Conservation (phyloP, 2,888 invertebrate genomes). For the Synanthedon myopaeformis region DNA sequence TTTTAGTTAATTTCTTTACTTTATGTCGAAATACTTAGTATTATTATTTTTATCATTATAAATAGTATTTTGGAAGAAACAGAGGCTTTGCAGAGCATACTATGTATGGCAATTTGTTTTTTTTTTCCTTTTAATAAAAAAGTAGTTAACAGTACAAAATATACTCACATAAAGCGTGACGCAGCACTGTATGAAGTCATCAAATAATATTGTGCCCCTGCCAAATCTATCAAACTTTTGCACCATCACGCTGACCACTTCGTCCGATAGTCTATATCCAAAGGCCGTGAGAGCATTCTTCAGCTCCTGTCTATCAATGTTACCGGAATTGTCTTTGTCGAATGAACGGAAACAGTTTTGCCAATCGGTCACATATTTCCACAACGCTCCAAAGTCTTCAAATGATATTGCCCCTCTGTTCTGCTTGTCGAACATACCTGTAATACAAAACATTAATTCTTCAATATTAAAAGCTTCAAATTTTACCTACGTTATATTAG, state of each 20-base stretch:
- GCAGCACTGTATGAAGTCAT: conserved; percentile 98
- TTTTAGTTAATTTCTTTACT: too few relatives aligned
- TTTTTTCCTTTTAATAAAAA: background rate
- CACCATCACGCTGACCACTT: conserved; percentile 82
- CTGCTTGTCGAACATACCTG: conserved; percentile 94
- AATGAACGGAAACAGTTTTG: conserved; percentile 95
- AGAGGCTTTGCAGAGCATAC: background rate
- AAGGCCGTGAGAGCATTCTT: conserved; percentile 90
- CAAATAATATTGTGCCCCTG: conserved; percentile 92
- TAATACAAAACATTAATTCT: background rate
- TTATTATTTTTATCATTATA: too few relatives aligned
- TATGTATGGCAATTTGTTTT: background rate
- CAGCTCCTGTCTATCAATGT: conserved; percentile 92
- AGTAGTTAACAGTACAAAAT: background rate
- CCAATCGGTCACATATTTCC: conserved; percentile 99
- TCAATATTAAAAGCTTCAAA: too few relatives aligned
- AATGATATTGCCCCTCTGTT: conserved; percentile 91
- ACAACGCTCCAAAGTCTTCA: conserved; percentile 94
- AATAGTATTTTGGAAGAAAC: too few relatives aligned
- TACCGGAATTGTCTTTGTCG: conserved; percentile 92
- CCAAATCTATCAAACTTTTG: conserved; percentile 95
- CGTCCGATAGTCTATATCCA: conserved; percentile 88
- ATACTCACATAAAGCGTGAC: conserved; percentile 89
- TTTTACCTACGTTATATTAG: too few relatives aligned
- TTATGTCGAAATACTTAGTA: too few relatives aligned